Evolutionary conservation across 2,113 vertebrate genomes (phyloP).

Genomic region (pig (Sus scrofa)): DNA sequence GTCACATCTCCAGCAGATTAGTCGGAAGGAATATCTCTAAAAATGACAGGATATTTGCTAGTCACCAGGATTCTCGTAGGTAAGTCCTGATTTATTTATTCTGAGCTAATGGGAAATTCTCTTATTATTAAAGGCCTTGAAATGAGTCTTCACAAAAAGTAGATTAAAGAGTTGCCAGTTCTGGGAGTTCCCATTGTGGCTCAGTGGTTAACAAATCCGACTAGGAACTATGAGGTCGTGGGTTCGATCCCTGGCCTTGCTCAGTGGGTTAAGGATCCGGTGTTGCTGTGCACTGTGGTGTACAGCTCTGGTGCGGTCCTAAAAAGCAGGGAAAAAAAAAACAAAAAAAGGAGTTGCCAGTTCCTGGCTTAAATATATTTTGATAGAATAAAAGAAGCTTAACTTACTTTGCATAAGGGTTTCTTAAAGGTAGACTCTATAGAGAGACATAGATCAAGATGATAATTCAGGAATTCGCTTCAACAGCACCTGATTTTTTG

Average conservation of each 20-base stretch:
- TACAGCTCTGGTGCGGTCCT: no score
- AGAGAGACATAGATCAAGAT: background rate
- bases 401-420: background rate
- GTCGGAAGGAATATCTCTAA: background rate
- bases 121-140: background rate
- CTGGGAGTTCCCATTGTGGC: no score
- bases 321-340: no score
- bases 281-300: no score
- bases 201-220: no score
- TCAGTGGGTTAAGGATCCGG: no score
- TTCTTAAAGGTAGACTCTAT: conserved; percentile 6
- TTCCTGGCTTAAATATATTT: background rate
- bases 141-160: background rate
- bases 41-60: background rate
- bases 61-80: background rate
- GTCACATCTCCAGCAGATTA: background rate
- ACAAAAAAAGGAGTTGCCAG: background rate
- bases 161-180: background rate
- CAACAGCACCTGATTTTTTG: background rate
- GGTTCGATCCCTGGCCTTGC: no score
- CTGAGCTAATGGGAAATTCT: background rate
- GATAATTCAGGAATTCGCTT: conserved; percentile 13
- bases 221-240: no score
- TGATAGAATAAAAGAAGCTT: background rate
- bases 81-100: background rate